These are phyloP conservation scores for Chelidonichthys spinosus DNA, from an alignment of 2,797 vertebrate genomes.

Conservation along the genomic window DNA sequence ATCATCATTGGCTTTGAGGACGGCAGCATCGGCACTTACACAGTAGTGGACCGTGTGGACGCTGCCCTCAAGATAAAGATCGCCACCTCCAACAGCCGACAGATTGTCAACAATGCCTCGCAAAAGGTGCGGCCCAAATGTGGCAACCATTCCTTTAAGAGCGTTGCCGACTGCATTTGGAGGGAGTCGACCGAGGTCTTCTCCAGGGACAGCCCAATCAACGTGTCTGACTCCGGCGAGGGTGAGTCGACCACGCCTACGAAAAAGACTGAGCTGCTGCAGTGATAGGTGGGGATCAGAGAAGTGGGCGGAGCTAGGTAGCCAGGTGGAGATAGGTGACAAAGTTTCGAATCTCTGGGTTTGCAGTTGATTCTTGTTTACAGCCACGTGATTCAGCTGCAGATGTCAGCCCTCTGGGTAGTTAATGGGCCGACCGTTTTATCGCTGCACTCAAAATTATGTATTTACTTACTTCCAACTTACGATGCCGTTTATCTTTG, in stretches of 20 bases:
- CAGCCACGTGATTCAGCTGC: conserved; percentile 88
- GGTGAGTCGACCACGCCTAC: conserved; percentile 94
- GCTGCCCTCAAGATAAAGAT: conserved; percentile 99
- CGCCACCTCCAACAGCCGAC: conserved; percentile 98
- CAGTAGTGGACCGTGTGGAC: conserved; percentile 97
- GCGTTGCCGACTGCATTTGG: conserved; percentile 94
- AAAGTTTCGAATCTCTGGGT: conserved; percentile 77
- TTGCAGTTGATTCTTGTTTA: conserved; percentile 87
- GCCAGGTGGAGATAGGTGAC: conserved; percentile 60
- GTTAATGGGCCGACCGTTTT: conserved; percentile 79
- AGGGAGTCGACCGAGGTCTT: conserved; percentile 98
- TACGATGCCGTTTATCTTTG: conserved; percentile 65
- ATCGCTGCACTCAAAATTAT: conserved; percentile 82
- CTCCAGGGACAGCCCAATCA: conserved; percentile 97
- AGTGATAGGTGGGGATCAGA: conserved; percentile 77
- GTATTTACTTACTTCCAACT: conserved; percentile 75
- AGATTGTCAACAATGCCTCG: conserved; percentile 95
- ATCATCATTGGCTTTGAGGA: conserved; percentile 99
- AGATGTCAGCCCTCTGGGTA: conserved; percentile 84
- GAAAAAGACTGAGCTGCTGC: conserved; percentile 93
- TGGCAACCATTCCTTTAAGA: conserved; percentile 92
- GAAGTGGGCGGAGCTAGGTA: conserved; percentile 27
- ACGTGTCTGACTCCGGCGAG: conserved; percentile 93
- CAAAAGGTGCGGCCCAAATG: conserved; percentile 95
- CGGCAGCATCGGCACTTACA: conserved; percentile 98